Percentiles rank a stretch among this genome's conserved stretches.
Conservation (phyloP, 2,113 vertebrate genomes). For the Synodontis membranacea region DNA sequence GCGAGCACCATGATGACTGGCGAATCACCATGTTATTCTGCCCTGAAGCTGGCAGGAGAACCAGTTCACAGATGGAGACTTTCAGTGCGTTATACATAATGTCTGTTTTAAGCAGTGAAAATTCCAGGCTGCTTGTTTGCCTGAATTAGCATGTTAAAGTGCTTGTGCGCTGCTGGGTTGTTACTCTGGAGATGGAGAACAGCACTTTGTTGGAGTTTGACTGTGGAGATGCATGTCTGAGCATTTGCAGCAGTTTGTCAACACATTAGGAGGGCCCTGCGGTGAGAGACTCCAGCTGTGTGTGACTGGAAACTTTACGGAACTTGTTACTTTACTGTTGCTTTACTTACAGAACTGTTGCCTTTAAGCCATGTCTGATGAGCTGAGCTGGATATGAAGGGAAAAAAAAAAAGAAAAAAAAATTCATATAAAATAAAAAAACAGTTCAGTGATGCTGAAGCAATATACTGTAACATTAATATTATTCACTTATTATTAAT, state of each 20-base stretch:
- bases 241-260: conserved; percentile 26
- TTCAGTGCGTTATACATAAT: conserved; percentile 8
- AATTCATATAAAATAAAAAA: too few relatives aligned
- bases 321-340: neutral
- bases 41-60: neutral
- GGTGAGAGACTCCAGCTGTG: neutral
- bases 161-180: conserved; percentile 1
- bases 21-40: neutral
- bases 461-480: neutral
- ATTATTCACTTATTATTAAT: neutral
- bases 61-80: conserved; percentile 16
- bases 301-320: neutral
- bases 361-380: neutral
- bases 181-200: conserved; percentile 22
- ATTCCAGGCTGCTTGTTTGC: conserved; percentile 19
- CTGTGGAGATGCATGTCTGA: neutral
- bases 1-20: neutral
- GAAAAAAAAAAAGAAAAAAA: neutral
- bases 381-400: neutral
- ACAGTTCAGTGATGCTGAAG: neutral
- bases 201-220: conserved; percentile 2
- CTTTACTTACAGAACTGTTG: neutral
- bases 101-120: conserved; percentile 27
- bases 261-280: neutral
- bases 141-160: conserved; percentile 40